These are phyloP conservation scores for Aphelinus certus DNA, from an alignment of 1,140 invertebrate genomes.

Conservation along the genomic window DNA sequence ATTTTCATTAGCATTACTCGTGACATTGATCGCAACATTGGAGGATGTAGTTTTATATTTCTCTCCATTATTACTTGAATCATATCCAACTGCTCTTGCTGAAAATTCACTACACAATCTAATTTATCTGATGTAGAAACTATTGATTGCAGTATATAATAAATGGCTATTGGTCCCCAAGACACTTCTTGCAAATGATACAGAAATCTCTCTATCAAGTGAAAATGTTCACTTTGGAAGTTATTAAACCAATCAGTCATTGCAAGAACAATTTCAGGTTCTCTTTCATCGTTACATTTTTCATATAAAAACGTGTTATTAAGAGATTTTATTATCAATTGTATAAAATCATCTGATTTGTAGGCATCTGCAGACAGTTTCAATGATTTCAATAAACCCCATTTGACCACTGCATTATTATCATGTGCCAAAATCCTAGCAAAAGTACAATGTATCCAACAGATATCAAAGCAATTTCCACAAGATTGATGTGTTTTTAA, in stretches of 20 bases:
- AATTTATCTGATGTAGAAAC: conserved; percentile 2
- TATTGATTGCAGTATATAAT: conserved; percentile 48
- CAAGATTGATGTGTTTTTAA: conserved; percentile 43
- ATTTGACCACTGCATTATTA: conserved; percentile 62
- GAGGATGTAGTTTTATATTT: conserved; percentile 49
- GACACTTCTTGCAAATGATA: conserved; percentile 22
- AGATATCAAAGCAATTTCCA: conserved; percentile 47
- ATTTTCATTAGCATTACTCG: conserved; percentile 48
- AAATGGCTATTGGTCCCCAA: conserved; percentile 59
- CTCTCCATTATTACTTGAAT: conserved; percentile 43
- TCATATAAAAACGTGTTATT: conserved; percentile 55
- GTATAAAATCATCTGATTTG: conserved; percentile 45
- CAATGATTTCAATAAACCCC: conserved; percentile 55
- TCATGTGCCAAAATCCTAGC: conserved; percentile 61
- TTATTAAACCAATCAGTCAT: conserved; percentile 38
- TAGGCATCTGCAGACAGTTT: conserved; percentile 39
- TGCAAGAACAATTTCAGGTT: conserved; percentile 46
- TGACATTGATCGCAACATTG: conserved; percentile 42
- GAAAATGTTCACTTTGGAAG: conserved; percentile 22
- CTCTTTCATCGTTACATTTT: conserved; percentile 40
- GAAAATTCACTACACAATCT: conserved; percentile 36
- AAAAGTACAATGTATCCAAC: conserved; percentile 63
- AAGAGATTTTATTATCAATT: conserved; percentile 45
- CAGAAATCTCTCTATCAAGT: conserved; percentile 33
- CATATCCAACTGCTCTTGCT: conserved; percentile 34